Percentiles rank a stretch among this genome's conserved stretches.
These are phyloP conservation scores for Pseudopleuronectes americanus DNA, from an alignment of 2,797 vertebrate species.

Conservation along the genomic window DNA sequence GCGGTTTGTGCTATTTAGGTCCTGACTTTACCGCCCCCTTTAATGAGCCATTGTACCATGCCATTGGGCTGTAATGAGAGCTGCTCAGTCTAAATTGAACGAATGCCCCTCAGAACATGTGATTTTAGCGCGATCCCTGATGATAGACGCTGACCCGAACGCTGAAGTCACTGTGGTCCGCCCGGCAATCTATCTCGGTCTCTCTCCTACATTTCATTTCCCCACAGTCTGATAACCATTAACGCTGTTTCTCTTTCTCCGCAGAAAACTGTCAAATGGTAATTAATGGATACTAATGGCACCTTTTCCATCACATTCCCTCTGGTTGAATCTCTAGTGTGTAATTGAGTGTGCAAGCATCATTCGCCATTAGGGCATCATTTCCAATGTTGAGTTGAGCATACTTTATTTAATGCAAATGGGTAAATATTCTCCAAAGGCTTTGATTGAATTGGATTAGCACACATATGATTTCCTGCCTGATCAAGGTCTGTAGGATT, in stretches of 20 bases:
- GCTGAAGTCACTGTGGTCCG: slow-evolving; percentile 19
- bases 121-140: slow-evolving; percentile 14
- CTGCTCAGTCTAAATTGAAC: slow-evolving; percentile 33
- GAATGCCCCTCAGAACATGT: slow-evolving; percentile 19
- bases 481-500: slow-evolving; percentile 45
- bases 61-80: slow-evolving; percentile 35
- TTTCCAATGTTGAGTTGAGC: slow-evolving; percentile 57
- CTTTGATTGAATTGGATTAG: slow-evolving; percentile 64
- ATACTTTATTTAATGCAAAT: slow-evolving; percentile 65
- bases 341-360: slow-evolving; percentile 53
- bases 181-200: slow-evolving; percentile 13
- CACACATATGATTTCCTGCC: slow-evolving; percentile 59
- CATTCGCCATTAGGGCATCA: slow-evolving; percentile 62
- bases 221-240: slow-evolving; percentile 37
- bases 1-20: slow-evolving; percentile 40
- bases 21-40: slow-evolving; percentile 9
- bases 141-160: slow-evolving; percentile 34
- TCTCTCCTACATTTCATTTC: slow-evolving; percentile 13
- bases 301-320: slow-evolving; percentile 54
- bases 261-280: slow-evolving; percentile 59
- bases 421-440: slow-evolving; percentile 61
- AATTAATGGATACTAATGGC: slow-evolving; percentile 71
- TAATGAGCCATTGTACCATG: slow-evolving; percentile 48
- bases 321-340: slow-evolving; percentile 53
- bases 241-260: slow-evolving; percentile 31